These are phyloP conservation scores for Smittia sp. DNA, from an alignment of 2,888 invertebrate genomes.

Conservation along the genomic window DNA sequence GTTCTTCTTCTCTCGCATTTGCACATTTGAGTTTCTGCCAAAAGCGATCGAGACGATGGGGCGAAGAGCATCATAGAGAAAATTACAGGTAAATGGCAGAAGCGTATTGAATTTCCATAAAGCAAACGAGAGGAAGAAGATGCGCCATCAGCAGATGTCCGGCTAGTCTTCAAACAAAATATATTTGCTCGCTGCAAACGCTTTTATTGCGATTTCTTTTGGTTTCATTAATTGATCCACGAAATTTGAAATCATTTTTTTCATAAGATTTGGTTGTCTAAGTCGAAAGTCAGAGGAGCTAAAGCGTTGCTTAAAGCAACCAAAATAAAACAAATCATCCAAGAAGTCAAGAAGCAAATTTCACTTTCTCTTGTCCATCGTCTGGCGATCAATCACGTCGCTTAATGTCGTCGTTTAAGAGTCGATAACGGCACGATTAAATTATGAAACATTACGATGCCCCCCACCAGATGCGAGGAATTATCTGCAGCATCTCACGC, in stretches of 20 bases:
- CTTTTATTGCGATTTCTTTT: no score
- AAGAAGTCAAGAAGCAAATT: no score
- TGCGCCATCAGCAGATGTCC: constrained; percentile 28
- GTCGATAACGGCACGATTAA: not conserved
- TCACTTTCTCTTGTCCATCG: no score
- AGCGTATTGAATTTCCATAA: constrained; percentile 35
- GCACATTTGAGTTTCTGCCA: constrained; percentile 1
- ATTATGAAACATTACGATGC: not conserved
- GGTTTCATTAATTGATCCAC: no score
- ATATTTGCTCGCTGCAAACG: no score
- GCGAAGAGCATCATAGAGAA: constrained; percentile 11
- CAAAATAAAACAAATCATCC: no score
- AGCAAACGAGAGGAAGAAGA: not conserved
- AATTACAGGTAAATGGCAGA: constrained; percentile 25
- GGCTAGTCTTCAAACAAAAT: not conserved
- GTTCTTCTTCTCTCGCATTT: not conserved
- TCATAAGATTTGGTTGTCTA: no score
- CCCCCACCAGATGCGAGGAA: not conserved
- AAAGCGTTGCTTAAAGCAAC: no score
- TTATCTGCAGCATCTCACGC: not conserved
- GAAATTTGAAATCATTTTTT: no score
- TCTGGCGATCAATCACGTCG: no score
- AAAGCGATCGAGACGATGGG: not conserved
- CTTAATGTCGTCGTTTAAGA: not conserved
- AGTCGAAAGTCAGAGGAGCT: no score